A percentile compares a stretch with the other conserved stretches of the same genome.
phyloP scores from a whole-genome alignment of 2,888 invertebrate species.

The Pseudanteris insignis region DNA sequence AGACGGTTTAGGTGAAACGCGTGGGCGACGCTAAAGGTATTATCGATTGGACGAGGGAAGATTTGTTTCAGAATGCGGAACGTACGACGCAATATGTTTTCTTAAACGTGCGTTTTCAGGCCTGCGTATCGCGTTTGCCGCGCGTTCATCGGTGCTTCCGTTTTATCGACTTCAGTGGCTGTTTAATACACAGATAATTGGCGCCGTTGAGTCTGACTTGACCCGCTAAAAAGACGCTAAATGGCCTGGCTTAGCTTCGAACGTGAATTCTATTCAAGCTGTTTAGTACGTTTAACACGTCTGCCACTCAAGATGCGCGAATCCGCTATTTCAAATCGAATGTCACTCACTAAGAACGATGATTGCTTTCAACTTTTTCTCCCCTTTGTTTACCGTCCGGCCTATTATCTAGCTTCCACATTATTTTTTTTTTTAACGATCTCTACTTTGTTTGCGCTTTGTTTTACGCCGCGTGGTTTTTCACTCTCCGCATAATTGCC shows the following conservation, averaged over 20 bases:
- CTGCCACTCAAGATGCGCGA: slow-evolving; percentile 34
- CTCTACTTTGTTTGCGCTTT: background rate
- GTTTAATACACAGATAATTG: slow-evolving; percentile 51
- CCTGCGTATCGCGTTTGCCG: slow-evolving; percentile 32
- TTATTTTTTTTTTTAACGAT: background rate
- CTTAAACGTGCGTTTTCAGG: slow-evolving; percentile 21
- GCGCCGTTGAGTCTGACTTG: slow-evolving; percentile 44
- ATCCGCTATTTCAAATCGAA: slow-evolving; percentile 37
- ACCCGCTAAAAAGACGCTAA: slow-evolving; percentile 43
- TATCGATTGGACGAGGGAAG: background rate
- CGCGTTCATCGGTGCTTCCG: slow-evolving; percentile 29
- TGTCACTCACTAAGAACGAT: slow-evolving; percentile 40
- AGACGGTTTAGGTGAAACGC: too few relatives aligned
- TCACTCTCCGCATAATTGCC: too few relatives aligned
- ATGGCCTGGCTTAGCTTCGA: slow-evolving; percentile 37
- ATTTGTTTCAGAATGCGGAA: background rate
- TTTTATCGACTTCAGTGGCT: slow-evolving; percentile 43
- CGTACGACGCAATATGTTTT: slow-evolving; percentile 26
- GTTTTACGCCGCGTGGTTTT: too few relatives aligned
- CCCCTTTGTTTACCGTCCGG: slow-evolving; percentile 16
- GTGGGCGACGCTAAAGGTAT: background rate
- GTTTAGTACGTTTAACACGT: slow-evolving; percentile 44
- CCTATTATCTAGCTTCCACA: slow-evolving; percentile 14
- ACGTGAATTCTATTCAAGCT: slow-evolving; percentile 35
- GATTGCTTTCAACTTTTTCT: slow-evolving; percentile 23